Evolutionary conservation across 2,797 vertebrate species (phyloP).

Genomic region (Mus minutoides): DNA sequence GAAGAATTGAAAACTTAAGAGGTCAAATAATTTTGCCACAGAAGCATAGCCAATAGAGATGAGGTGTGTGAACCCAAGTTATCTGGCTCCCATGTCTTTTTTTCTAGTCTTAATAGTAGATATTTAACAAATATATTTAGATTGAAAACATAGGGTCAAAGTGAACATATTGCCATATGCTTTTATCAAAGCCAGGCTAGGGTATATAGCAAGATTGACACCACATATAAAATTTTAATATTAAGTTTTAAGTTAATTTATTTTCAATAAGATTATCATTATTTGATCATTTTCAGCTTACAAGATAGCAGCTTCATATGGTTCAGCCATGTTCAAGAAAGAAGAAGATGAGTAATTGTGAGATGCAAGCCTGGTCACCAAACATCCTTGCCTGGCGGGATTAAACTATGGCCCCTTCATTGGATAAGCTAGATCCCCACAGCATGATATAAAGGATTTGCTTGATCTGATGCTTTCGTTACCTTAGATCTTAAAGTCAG

Average conservation of each 20-base stretch:
- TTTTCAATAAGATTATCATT: not conserved
- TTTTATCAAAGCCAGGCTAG: not conserved
- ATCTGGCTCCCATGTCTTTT: not conserved
- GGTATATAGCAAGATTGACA: not conserved
- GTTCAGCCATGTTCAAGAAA: not conserved
- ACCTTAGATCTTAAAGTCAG: slow-evolving; percentile 21
- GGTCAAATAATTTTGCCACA: not conserved
- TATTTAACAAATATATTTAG: slow-evolving; percentile 7
- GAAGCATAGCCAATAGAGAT: not conserved
- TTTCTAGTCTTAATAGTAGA: not conserved
- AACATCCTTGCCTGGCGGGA: not conserved
- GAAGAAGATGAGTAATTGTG: not conserved
- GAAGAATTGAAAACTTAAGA: not conserved
- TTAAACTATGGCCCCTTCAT: not conserved
- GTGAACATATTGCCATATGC: not conserved
- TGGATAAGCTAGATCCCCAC: slow-evolving; percentile 1
- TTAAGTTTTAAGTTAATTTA: slow-evolving; percentile 38
- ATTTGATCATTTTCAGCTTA: slow-evolving; percentile 17
- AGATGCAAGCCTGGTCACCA: not conserved
- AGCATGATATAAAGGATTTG: not conserved
- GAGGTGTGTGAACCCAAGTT: not conserved
- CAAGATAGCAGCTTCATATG: not conserved
- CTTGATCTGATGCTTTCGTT: not conserved
- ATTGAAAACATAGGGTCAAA: slow-evolving; percentile 5
- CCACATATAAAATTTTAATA: not conserved